phyloP scores from a whole-genome alignment of 1,140 invertebrate genomes.

The Drosophila santomea region DNA sequence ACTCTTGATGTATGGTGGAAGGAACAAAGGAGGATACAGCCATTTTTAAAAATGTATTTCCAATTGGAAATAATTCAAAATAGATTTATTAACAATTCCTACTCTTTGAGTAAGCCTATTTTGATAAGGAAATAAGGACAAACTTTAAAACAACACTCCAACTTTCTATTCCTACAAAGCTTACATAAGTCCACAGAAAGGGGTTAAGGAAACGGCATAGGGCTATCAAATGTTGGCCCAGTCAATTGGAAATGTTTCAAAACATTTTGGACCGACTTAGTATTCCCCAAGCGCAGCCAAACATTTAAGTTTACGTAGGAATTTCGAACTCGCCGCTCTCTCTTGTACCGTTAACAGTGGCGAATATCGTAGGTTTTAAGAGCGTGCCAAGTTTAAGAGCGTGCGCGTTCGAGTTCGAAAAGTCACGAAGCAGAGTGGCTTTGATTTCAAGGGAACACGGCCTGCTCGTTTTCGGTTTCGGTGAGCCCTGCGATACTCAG shows the following conservation, averaged over 20 bases:
- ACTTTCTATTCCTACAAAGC: conserved; percentile 21
- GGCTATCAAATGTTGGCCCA: conserved; percentile 41
- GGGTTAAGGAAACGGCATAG: conserved; percentile 2
- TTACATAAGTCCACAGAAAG: conserved; percentile 42
- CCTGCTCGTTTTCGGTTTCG: neutral
- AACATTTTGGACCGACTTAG: conserved; percentile 42
- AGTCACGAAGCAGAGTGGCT: neutral
- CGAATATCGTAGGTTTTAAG: conserved; percentile 72
- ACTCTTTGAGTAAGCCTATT: too few species aligned
- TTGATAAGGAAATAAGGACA: neutral
- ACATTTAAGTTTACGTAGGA: neutral
- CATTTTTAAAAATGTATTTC: neutral
- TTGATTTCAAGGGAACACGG: conserved; percentile 5
- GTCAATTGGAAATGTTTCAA: conserved; percentile 66
- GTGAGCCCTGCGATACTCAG: neutral
- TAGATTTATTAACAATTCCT: neutral
- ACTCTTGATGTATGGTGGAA: neutral
- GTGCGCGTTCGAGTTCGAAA: conserved; percentile 65
- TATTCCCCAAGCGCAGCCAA: conserved; percentile 13
- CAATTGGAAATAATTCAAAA: neutral
- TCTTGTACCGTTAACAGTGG: conserved; percentile 32
- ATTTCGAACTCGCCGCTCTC: conserved; percentile 42
- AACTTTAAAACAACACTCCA: conserved; percentile 34
- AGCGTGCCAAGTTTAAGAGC: conserved; percentile 69
- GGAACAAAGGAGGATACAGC: neutral